Base-by-base conservation (phyloP, 1,140 invertebrate species). In the Schlechtendalia chinensis region DNA sequence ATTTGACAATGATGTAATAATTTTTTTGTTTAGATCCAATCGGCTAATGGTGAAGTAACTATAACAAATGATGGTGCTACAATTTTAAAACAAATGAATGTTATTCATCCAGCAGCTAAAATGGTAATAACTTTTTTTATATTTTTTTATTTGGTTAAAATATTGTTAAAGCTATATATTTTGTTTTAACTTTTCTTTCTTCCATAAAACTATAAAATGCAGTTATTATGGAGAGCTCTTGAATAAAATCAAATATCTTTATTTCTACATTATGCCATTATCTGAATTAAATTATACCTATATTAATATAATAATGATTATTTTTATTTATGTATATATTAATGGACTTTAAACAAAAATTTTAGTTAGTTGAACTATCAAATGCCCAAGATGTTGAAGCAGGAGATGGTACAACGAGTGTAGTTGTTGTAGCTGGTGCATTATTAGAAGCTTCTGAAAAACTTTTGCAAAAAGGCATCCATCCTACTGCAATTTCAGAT, bases 41-140 rank as follows among this genome's bases (percentile, higher is more conserved):
- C 95, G 67, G 90, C 90, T 19, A 98, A 97, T 89, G 97, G 97
- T 14, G 97, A 98, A 90, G 98, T 99, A 0, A 99, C 97, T 14
- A 99, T 99, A 81, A 99, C 98, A 65, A 99, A 99, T 89, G 98
- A 99, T 90, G 98, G 98, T 82, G 98, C 98, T 39, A 99, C 98
- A 39, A 99, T 99, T 88, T 87, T 99, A 56, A 98, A 99, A 87
- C 93, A 99, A 88, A 99, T 99, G 93, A 96, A 97, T 88, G 96
- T 99, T 14, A 89, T 97, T 83, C 98, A 99, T 88, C 98, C 98
- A 81, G 97, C 98, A 83, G 98, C 98, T 58, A 99, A 98, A 91
- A 99, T 99, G 97, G 95, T 96, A 89, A 86, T 50, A 29, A 11
- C 11, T 10, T 39, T 39, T 29, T 5, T n/a, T n/a, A n/a, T n/a